Evolutionary conservation across 2,797 vertebrate genomes (phyloP).

Genomic region (Rhyacichthys aspro): DNA sequence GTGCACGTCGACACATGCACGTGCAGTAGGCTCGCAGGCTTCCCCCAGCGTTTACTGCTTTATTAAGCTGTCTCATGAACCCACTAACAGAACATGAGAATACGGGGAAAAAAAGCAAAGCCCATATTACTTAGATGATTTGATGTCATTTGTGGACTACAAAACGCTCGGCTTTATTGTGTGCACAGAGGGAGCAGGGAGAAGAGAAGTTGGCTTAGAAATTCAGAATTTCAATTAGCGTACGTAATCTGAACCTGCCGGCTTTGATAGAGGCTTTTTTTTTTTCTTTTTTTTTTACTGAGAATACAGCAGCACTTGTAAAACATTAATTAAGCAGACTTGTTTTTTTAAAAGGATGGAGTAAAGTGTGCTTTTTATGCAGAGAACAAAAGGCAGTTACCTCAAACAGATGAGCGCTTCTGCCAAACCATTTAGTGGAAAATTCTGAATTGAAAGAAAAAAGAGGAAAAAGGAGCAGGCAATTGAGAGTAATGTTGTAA

Average conservation of each 20-base stretch:
- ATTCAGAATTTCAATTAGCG: slow-evolving; percentile 85
- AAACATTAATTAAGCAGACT: slow-evolving; percentile 83
- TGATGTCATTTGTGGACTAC: slow-evolving; percentile 80
- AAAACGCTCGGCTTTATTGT: slow-evolving; percentile 76
- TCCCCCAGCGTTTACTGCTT: slow-evolving; percentile 77
- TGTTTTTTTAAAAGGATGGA: slow-evolving; percentile 74
- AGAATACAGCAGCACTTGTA: slow-evolving; percentile 84
- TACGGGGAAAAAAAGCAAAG: slow-evolving; percentile 70
- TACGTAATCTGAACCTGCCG: slow-evolving; percentile 82
- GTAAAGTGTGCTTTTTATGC: slow-evolving; percentile 81
- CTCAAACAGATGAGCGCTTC: slow-evolving; percentile 69
- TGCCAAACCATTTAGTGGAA: slow-evolving; percentile 57
- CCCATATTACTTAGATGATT: slow-evolving; percentile 81
- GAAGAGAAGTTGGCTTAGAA: slow-evolving; percentile 71
- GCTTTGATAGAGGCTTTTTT: slow-evolving; percentile 80
- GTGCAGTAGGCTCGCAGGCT: slow-evolving; percentile 58
- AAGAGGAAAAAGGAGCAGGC: slow-evolving; percentile 52
- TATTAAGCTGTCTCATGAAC: slow-evolving; percentile 85
- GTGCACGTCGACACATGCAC: slow-evolving; percentile 22
- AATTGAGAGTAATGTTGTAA: slow-evolving; percentile 64
- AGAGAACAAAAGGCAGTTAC: slow-evolving; percentile 73
- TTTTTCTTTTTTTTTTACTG: slow-evolving; percentile 72
- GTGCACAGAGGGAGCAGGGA: slow-evolving; percentile 50
- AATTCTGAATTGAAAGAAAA: slow-evolving; percentile 11
- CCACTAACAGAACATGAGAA: slow-evolving; percentile 78